Conservation (phyloP, 2,888 invertebrate genomes). For the Cryptosula pallasiana region DNA sequence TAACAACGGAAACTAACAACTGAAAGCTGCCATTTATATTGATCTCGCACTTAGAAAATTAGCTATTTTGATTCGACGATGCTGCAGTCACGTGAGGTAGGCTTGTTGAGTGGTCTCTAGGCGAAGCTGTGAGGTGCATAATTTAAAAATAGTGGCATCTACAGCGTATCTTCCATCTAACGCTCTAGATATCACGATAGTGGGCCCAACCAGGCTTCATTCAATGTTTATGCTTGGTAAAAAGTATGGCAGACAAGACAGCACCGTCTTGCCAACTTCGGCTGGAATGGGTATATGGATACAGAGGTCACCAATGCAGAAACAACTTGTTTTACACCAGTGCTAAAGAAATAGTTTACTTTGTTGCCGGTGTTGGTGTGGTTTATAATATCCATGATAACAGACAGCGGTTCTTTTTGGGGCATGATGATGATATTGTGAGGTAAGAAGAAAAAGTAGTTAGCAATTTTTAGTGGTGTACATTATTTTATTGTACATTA, state of each 20-base stretch:
- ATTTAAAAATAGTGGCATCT: background rate
- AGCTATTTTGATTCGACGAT: background rate
- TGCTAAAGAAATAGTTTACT: slow-evolving; percentile 52
- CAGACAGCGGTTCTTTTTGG: slow-evolving; percentile 53
- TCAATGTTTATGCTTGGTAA: background rate
- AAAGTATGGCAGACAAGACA: slow-evolving; percentile 27
- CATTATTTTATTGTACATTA: too few relatives aligned
- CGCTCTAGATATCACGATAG: too few relatives aligned
- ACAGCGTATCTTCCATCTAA: too few relatives aligned
- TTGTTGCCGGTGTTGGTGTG: slow-evolving; percentile 55
- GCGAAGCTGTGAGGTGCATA: slow-evolving; percentile 13
- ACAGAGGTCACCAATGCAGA: slow-evolving; percentile 53
- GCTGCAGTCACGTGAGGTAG: background rate
- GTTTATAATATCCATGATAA: slow-evolving; percentile 50
- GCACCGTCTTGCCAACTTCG: slow-evolving; percentile 48
- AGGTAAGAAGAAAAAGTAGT: slow-evolving; percentile 49
- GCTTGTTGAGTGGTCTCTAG: slow-evolving; percentile 24
- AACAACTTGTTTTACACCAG: slow-evolving; percentile 53
- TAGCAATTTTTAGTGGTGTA: too few relatives aligned
- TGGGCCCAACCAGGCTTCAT: too few relatives aligned
- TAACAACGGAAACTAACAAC: background rate
- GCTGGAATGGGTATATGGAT: slow-evolving; percentile 55
- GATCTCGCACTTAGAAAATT: background rate
- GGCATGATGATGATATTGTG: slow-evolving; percentile 54
- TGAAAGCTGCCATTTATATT: background rate